Conservation (phyloP, 2,113 vertebrate genomes). For the Cyanoramphus novaezelandiae region DNA sequence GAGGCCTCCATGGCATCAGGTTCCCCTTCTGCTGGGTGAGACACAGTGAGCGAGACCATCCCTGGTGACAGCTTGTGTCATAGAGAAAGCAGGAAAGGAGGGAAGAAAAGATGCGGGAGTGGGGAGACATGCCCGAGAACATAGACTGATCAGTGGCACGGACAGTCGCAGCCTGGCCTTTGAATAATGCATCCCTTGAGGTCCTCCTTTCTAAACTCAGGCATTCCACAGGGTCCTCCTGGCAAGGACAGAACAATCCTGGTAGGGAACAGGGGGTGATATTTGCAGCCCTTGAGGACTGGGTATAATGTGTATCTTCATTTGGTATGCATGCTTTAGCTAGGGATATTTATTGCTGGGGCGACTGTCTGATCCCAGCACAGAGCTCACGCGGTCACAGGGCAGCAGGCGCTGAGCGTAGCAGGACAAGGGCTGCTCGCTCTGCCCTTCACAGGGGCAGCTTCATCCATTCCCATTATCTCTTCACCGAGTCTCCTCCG, state of each 20-base stretch:
- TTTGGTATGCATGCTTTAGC: not conserved
- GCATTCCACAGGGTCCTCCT: not conserved
- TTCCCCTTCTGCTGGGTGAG: not conserved
- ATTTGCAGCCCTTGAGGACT: not conserved
- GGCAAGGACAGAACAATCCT: not conserved
- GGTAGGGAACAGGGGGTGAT: not conserved
- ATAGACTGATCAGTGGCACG: rapidly evolving
- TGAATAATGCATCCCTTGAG: not conserved
- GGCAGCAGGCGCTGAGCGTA: rapidly evolving
- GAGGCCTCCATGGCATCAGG: not conserved
- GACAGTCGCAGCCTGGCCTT: not conserved
- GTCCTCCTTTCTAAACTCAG: not conserved
- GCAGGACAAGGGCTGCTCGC: not conserved
- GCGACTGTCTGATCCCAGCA: not conserved
- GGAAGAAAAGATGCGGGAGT: not conserved
- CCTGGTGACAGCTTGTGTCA: not conserved
- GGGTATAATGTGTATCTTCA: not conserved
- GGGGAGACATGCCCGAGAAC: not conserved
- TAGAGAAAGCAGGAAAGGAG: not conserved
- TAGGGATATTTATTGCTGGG: constrained; percentile 8
- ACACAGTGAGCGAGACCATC: rapidly evolving
- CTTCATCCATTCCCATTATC: not conserved
- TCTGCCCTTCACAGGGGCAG: not conserved
- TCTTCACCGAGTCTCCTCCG: rapidly evolving
- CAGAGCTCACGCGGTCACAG: rapidly evolving